phyloP scores from a whole-genome alignment of 2,113 vertebrate genomes.

The Salvelinus alpinus region DNA sequence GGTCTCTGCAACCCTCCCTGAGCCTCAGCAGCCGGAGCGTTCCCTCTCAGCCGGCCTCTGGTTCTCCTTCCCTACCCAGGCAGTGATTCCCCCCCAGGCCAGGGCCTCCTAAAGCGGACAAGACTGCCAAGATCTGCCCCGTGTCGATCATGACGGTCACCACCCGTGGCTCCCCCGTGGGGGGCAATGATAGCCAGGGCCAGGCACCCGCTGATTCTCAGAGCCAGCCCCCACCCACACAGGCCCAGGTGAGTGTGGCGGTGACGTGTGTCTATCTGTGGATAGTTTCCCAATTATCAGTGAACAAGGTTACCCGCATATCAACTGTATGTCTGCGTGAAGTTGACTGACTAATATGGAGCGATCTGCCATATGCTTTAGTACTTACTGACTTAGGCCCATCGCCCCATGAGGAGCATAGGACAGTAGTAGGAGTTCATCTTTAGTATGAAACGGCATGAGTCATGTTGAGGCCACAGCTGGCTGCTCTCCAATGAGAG shows the following conservation, averaged over 20 bases:
- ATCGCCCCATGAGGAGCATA: too few relatives aligned
- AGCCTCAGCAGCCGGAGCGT: constrained; percentile 84
- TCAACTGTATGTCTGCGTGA: too few relatives aligned
- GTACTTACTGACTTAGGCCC: too few relatives aligned
- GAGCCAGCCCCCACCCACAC: constrained; percentile 88
- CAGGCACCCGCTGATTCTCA: constrained; percentile 88
- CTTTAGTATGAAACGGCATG: background rate
- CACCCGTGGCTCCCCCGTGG: constrained; percentile 93
- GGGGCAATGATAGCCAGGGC: constrained; percentile 91
- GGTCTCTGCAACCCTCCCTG: constrained; percentile 87
- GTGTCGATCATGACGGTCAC: constrained; percentile 96
- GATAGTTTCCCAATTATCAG: background rate
- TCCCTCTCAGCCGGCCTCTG: constrained; percentile 84
- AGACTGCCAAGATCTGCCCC: constrained; percentile 96
- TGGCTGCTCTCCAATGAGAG: background rate
- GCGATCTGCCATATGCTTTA: too few relatives aligned
- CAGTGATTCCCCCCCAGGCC: constrained; percentile 86
- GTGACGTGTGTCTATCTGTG: background rate
- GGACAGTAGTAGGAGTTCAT: background rate
- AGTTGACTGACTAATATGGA: too few relatives aligned
- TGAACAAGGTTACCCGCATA: too few relatives aligned
- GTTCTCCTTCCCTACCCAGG: constrained; percentile 84
- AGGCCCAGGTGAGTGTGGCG: constrained; percentile 68
- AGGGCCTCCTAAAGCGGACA: constrained; percentile 91
- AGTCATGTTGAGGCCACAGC: background rate